Conservation (phyloP, 1,140 invertebrate species). For the Drusus annulatus region DNA sequence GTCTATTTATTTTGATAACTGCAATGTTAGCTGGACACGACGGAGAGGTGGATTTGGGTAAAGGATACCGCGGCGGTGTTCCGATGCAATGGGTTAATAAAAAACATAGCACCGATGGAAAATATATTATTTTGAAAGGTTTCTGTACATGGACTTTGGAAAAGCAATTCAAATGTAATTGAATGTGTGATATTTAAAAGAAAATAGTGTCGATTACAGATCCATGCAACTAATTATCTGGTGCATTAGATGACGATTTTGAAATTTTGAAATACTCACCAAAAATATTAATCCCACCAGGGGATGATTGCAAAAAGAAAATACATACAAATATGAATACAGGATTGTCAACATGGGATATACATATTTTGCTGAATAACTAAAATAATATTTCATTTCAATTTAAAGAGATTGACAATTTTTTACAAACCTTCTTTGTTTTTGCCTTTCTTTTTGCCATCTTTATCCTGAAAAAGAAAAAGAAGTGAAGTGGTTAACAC, state of each 20-base stretch:
- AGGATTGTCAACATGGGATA: slow-evolving; percentile 1
- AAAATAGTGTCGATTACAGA: background rate
- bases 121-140: too few species aligned
- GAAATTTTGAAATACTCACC: slow-evolving; percentile 47
- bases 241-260: background rate
- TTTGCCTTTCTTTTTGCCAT: slow-evolving; percentile 84
- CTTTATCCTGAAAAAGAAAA: slow-evolving; percentile 79
- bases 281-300: slow-evolving; percentile 42
- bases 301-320: slow-evolving; percentile 46
- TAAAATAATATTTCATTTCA: background rate
- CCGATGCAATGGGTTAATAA: too few species aligned
- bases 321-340: slow-evolving; percentile 42
- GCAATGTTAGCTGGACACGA: too few species aligned
- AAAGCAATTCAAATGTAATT: background rate
- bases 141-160: background rate
- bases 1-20: too few species aligned
- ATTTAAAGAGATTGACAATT: background rate
- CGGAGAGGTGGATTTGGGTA: too few species aligned
- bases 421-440: slow-evolving; percentile 82
- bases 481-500: background rate
- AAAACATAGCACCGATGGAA: too few species aligned
- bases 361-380: background rate
- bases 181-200: background rate
- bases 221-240: background rate
- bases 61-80: too few species aligned